Evolutionary conservation across 2,113 vertebrate species (phyloP), one percentile per base, ranked within the genome.

Genomic region (Trogon melanurus): DNA sequence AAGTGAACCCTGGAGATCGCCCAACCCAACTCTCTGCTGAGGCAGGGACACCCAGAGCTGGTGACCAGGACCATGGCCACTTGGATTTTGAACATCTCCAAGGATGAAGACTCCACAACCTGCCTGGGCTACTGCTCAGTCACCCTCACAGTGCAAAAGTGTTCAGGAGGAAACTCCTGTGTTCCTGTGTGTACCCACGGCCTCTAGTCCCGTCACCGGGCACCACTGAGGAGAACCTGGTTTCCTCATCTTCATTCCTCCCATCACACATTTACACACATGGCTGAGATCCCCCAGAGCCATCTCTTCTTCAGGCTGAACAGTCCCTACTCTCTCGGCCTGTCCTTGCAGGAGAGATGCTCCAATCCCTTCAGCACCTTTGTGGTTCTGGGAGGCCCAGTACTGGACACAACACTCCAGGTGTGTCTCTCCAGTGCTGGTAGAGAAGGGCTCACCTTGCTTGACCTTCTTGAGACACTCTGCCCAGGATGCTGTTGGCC

Each of bases 161-260:
- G 8, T 58, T 86, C 48, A 57, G 32, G 29, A 60, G 29, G 29
- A 88, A 29, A 26, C 17, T 81, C 21, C 10, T 17, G 9, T 15
- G 17, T 30, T 73, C 57, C 22, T 0, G 0, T 21, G 5, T 51
- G 6, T 50, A 58, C 8, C 8, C 20, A 6, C 7, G 27, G 44
- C 34, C 22, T 71, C 32, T 34, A 26, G 7, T 48, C 20, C 60
- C 57, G 51, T 30, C 62, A 26, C 23, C 50, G 27, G 16, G 21
- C 16, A 29, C 18, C 16, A 14, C 13, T 51, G 38, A 56, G 26
- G 20, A 65, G 2, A 51, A 0, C 4, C 13, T 27, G 45, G 7
- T 17, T 78, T 54, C 15, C n/a, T 81, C 26, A 22, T 20, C 22
- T 12, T 62, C 32, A 34, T 17, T 57, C 22, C 11, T 70, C 30